Evolutionary conservation across 2,888 invertebrate genomes (phyloP).

Genomic region (Sceliomorpha sp.): DNA sequence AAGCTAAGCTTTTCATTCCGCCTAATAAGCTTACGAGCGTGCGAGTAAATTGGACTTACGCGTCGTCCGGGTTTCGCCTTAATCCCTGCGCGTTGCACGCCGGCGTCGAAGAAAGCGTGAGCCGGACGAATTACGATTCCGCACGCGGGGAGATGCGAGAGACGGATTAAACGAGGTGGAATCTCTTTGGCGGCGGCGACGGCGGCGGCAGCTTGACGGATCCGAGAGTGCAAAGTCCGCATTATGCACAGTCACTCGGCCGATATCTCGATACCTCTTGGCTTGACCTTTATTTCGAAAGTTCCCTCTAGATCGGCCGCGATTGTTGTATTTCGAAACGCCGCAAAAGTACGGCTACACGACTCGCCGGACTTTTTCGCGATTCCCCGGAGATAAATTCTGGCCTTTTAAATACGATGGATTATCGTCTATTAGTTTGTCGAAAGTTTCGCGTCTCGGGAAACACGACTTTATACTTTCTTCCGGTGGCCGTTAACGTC

Average conservation of each 20-base stretch:
- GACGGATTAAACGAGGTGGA: constrained; percentile 9
- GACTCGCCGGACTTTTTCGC: not conserved
- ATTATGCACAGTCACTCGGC: not conserved
- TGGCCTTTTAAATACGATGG: too few species aligned
- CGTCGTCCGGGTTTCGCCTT: constrained; percentile 41
- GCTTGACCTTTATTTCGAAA: constrained; percentile 4
- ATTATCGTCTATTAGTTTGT: too few species aligned
- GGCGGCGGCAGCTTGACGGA: too few species aligned
- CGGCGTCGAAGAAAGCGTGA: constrained; percentile 30
- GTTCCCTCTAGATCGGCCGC: not conserved
- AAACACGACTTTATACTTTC: constrained; percentile 7
- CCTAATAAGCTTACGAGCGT: constrained; percentile 49
- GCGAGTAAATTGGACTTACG: constrained; percentile 51
- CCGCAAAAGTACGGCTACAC: not conserved
- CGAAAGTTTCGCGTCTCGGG: not conserved
- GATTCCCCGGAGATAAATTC: constrained; percentile 1
- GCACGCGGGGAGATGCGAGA: not conserved
- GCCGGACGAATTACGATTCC: constrained; percentile 13
- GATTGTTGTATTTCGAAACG: not conserved
- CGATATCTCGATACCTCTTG: not conserved
- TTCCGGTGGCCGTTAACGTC: constrained; percentile 1
- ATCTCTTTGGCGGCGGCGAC: constrained; percentile 5
- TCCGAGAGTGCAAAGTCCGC: not conserved
- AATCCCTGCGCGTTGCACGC: constrained; percentile 44
- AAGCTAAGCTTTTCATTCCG: constrained; percentile 53